Base-by-base conservation (phyloP, 2,797 vertebrate genomes). In the Pempheris klunzingeri region DNA sequence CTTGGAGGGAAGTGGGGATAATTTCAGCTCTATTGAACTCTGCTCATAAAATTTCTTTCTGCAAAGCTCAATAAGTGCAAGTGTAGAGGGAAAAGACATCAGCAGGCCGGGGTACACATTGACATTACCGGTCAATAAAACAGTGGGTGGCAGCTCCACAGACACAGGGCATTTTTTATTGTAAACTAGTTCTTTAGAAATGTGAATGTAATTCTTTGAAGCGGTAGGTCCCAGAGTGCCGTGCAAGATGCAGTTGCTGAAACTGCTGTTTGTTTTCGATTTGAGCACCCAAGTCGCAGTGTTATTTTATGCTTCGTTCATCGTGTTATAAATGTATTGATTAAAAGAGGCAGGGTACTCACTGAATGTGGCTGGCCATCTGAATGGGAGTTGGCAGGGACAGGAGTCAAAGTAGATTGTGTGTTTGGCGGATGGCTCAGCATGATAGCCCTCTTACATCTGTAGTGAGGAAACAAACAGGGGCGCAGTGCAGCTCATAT, bases 241-340 rank as follows among this genome's bases (percentile, higher is more conserved):
- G 10, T 46, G 70, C 74, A 66, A 75, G 72, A 81, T 67, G 65
- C 62, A 77, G 72, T 57, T 80, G 65, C 78, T 79, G 67, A 86
- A 90, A 80, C 65, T 63, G 71, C 84, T 72, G 81, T 86, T 87
- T 83, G 77, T 74, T 85, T 90, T 90, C 79, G 82, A 92, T 90
- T 80, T 72, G 70, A 10, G n/a, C 70, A 28, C 73, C 63, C 36
- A 59, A 78, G 84, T 81, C 70, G 28, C 75, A 46, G 71, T 46
- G 76, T 85, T 91, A 76, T 88, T 91, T 83, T 82, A 77, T 82
- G 78, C 83, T 79, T 62, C 14, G 32, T 74, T 84, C 87, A 80
- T 84, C 57, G 55, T 72, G 75, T 82, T 84, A 78, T 78, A 79
- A 78, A 86, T 75, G 34, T 88, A 93, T 93, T 81, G 93, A 94